Percentiles rank a stretch among this genome's conserved stretches.
Conservation (phyloP, 2,113 vertebrate species). For the Muscicapa adusta region DNA sequence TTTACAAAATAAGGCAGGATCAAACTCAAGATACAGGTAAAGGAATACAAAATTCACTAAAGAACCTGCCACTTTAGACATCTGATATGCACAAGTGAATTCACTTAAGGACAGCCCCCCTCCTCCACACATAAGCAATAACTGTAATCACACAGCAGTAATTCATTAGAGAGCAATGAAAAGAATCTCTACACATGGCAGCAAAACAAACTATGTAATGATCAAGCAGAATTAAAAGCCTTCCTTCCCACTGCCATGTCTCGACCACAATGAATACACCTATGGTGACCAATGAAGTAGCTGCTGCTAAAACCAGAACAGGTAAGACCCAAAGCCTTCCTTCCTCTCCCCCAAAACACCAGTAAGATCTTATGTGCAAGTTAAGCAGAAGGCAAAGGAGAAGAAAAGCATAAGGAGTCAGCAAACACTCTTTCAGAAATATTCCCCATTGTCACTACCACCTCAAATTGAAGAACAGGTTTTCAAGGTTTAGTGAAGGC, state of each 20-base stretch:
- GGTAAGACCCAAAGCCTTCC: neutral
- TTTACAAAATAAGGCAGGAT: neutral
- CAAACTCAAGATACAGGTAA: neutral
- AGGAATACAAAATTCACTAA: neutral
- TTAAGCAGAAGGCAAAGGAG: neutral
- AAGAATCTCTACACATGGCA: neutral
- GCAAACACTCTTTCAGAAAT: neutral
- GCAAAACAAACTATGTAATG: neutral
- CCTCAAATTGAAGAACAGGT: neutral
- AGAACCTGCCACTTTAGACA: neutral
- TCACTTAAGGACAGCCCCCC: neutral
- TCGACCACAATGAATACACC: rapidly evolving
- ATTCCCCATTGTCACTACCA: rapidly evolving
- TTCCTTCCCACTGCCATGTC: neutral
- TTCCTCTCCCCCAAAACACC: neutral
- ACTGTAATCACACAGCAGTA: neutral
- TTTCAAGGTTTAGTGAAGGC: neutral
- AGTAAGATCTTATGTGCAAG: neutral
- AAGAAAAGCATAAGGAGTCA: neutral
- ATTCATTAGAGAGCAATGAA: slow-evolving; percentile 5
- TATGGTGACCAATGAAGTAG: neutral
- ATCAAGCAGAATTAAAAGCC: neutral
- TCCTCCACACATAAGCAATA: neutral
- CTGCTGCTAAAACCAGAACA: neutral
- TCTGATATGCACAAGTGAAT: neutral